phyloP scores from a whole-genome alignment of 2,797 vertebrate species.

The Heterohyrax brucei region DNA sequence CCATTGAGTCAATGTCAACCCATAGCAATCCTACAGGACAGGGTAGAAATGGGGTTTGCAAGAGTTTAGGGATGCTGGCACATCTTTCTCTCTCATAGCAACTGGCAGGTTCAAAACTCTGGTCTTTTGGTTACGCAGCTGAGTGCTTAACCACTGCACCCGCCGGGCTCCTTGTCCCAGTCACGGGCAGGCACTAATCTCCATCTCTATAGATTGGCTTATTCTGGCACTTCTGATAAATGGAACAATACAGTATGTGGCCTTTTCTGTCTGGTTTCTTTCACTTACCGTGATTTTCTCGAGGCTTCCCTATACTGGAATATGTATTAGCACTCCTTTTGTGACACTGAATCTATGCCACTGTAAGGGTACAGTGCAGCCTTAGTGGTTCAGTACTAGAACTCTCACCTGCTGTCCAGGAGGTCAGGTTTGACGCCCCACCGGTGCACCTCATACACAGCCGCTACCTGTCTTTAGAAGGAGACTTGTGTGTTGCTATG shows the following conservation, averaged over 20 bases:
- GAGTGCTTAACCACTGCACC: neutral
- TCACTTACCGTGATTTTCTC: neutral
- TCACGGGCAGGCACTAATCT: neutral
- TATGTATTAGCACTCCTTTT: neutral
- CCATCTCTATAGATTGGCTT: neutral
- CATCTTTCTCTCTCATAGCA: neutral
- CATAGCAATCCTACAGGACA: neutral
- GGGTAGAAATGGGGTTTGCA: neutral
- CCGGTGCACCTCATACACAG: neutral
- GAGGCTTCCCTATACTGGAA: neutral
- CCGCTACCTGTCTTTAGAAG: neutral
- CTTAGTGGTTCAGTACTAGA: neutral
- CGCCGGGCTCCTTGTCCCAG: neutral
- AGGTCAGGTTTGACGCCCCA: too few species aligned
- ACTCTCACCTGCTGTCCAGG: neutral
- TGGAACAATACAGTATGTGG: neutral
- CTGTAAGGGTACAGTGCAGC: too few species aligned
- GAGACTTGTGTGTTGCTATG: neutral
- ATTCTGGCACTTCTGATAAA: neutral
- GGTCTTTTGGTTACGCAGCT: neutral
- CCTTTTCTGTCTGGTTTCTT: conserved; percentile 16
- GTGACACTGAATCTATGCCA: neutral
- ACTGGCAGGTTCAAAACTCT: too few species aligned
- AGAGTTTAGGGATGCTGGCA: neutral
- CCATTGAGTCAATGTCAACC: neutral